Evolutionary conservation across 1,140 invertebrate genomes (phyloP).

Genomic region (Thaumatotibia leucotreta): DNA sequence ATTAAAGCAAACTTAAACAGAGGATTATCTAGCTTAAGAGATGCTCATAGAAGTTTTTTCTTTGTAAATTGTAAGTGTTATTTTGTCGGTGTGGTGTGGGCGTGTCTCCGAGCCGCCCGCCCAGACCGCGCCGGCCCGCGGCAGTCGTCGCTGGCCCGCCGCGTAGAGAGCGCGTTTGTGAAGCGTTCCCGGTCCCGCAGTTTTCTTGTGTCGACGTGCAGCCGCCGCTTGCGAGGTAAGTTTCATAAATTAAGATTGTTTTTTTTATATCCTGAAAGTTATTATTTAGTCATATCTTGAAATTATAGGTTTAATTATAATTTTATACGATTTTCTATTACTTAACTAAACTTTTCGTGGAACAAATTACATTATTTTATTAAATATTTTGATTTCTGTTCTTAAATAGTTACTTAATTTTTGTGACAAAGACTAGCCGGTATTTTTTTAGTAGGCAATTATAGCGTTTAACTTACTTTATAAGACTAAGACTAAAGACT

Average conservation of each 20-base stretch:
- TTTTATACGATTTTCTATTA: too few relatives aligned
- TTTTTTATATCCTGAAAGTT: too few relatives aligned
- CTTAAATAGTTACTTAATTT: too few relatives aligned
- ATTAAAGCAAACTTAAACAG: background rate
- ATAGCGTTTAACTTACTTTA: too few relatives aligned
- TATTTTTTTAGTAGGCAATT: too few relatives aligned
- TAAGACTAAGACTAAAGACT: too few relatives aligned
- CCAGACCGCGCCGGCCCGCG: conserved; percentile 34
- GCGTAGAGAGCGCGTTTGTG: conserved; percentile 23
- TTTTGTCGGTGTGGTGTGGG: conserved; percentile 38
- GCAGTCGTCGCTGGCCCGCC: conserved; percentile 33
- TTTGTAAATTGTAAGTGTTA: conserved; percentile 15
- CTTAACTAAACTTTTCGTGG: too few relatives aligned
- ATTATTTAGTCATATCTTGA: too few relatives aligned
- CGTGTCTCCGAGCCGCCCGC: conserved; percentile 49
- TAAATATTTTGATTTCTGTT: too few relatives aligned
- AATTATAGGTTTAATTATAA: too few relatives aligned
- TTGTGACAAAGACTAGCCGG: too few relatives aligned
- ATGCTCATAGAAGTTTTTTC: background rate
- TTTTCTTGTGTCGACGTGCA: background rate
- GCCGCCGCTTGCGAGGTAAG: background rate
- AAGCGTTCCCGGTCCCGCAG: background rate
- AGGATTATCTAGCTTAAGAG: background rate
- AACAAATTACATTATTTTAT: too few relatives aligned
- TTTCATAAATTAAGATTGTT: background rate